phyloP scores from a whole-genome alignment of 2,113 vertebrate genomes.

The Colossoma macropomum region DNA sequence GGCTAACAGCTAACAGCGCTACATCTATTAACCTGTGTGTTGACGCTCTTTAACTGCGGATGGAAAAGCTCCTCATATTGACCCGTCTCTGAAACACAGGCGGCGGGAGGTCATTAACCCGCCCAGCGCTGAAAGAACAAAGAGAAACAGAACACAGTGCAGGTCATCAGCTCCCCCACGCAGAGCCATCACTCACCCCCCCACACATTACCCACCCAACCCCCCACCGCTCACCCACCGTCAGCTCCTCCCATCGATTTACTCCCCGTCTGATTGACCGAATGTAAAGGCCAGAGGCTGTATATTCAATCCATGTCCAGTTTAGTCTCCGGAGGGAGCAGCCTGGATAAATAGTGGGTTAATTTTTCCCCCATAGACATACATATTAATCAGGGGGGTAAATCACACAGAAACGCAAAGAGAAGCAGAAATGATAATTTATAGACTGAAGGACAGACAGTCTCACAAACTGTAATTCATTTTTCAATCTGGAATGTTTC shows the following conservation, averaged over 20 bases:
- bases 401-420: neutral
- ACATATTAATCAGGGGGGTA: no score
- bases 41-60: neutral
- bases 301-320: neutral
- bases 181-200: neutral
- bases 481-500: neutral
- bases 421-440: neutral
- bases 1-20: neutral
- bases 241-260: neutral
- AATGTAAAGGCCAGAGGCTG: neutral
- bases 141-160: neutral
- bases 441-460: neutral
- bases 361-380: neutral
- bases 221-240: neutral
- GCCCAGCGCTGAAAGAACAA: neutral
- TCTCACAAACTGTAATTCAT: neutral
- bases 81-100: neutral
- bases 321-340: neutral
- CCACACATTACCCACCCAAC: neutral
- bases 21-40: conserved; percentile 1
- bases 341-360: neutral
- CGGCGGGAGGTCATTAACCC: neutral
- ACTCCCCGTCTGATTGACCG: neutral
- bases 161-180: neutral
- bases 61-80: neutral